phyloP scores from a whole-genome alignment of 2,113 vertebrate genomes.

The Gallinago undulata region DNA sequence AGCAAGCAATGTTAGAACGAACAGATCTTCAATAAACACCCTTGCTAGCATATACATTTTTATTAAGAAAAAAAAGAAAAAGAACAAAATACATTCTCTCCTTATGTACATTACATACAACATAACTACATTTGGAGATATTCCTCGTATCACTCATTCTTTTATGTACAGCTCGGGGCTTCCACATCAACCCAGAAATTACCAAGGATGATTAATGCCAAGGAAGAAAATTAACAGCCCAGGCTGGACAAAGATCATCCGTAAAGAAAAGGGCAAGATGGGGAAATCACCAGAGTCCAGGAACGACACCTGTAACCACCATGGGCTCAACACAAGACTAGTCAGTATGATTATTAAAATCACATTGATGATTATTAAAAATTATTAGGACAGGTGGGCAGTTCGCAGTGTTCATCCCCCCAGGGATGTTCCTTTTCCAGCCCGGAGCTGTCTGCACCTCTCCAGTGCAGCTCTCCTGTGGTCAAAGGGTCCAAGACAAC shows the following conservation, averaged over 20 bases:
- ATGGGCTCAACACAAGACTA: not conserved
- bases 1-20: accelerated
- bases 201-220: conserved; percentile 29
- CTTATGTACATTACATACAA: conserved; percentile 99
- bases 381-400: not conserved
- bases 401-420: not conserved
- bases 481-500: not conserved
- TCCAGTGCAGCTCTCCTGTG: not conserved
- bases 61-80: conserved; percentile 83
- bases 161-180: conserved; percentile 82
- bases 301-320: not conserved
- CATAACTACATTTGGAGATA: conserved; percentile 80
- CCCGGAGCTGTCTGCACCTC: not conserved
- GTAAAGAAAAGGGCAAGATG: not conserved
- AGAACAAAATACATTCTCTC: conserved; percentile 99
- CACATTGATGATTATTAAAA: too few relatives aligned
- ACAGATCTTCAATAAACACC: not conserved
- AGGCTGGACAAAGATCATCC: not conserved
- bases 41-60: conserved; percentile 73
- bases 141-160: conserved; percentile 76
- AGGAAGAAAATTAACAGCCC: conserved; percentile 26
- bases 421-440: not conserved
- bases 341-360: not conserved
- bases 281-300: not conserved
- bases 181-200: conserved; percentile 64